phyloP scores from a whole-genome alignment of 2,797 vertebrate genomes.

The Merluccius polli region DNA sequence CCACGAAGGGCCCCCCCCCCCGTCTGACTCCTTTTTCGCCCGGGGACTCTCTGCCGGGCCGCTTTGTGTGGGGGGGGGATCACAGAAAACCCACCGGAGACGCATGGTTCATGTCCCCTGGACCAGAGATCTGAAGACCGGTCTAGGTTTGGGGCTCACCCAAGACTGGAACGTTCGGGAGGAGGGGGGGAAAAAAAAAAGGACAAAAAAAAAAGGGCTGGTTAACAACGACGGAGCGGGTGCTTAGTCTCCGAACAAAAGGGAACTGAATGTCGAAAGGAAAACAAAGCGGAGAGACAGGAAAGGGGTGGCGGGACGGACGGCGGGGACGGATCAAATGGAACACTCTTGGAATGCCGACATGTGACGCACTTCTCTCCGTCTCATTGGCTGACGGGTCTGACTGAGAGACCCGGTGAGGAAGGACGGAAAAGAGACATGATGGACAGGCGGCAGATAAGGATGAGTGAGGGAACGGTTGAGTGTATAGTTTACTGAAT shows the following conservation, averaged over 20 bases:
- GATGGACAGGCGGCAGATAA: not conserved
- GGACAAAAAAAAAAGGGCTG: slow-evolving; percentile 43
- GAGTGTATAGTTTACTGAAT: slow-evolving; percentile 40
- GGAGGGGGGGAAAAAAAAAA: slow-evolving; percentile 15
- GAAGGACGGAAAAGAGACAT: slow-evolving; percentile 25
- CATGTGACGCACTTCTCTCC: slow-evolving; percentile 65
- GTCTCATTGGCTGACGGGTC: slow-evolving; percentile 57
- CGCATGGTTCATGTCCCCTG: slow-evolving; percentile 50
- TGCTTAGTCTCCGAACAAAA: slow-evolving; percentile 48
- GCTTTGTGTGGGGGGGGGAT: slow-evolving; percentile 40
- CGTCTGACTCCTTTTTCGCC: slow-evolving; percentile 16
- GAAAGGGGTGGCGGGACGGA: slow-evolving; percentile 33
- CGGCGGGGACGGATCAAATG: slow-evolving; percentile 51
- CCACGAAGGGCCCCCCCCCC: not conserved
- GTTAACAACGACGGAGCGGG: slow-evolving; percentile 49
- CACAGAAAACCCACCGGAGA: slow-evolving; percentile 46
- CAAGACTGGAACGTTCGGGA: slow-evolving; percentile 49
- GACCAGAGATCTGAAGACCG: slow-evolving; percentile 47
- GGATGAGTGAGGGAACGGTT: slow-evolving; percentile 39
- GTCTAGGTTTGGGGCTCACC: slow-evolving; percentile 52
- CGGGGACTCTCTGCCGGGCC: slow-evolving; percentile 32
- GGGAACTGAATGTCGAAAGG: slow-evolving; percentile 27
- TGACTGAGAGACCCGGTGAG: slow-evolving; percentile 43
- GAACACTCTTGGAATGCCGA: slow-evolving; percentile 56
- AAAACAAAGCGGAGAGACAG: slow-evolving; percentile 34